phyloP scores from a whole-genome alignment of 2,888 invertebrate species.

The Ernsta delagoae region DNA sequence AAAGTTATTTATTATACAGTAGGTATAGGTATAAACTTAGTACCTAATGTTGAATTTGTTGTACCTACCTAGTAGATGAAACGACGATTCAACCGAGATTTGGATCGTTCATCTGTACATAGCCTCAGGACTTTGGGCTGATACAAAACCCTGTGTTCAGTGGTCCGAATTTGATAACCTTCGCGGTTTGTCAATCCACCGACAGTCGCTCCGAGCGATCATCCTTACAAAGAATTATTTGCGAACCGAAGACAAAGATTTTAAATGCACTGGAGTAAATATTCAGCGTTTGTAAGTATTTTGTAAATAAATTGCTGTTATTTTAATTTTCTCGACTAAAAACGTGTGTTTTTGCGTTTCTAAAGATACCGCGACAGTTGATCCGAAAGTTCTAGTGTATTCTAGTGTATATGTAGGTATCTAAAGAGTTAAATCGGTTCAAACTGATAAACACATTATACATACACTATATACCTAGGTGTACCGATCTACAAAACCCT shows the following conservation, averaged over 20 bases:
- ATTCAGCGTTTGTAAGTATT: background rate
- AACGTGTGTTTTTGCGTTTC: too few species aligned
- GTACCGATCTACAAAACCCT: background rate
- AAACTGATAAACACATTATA: background rate
- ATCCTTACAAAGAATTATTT: constrained; percentile 28
- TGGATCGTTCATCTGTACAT: constrained; percentile 22
- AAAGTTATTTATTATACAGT: too few species aligned
- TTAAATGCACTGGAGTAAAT: background rate
- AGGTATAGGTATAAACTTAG: too few species aligned
- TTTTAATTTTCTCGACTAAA: background rate
- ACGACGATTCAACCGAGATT: constrained; percentile 29
- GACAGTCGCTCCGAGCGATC: constrained; percentile 23
- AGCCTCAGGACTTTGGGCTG: constrained; percentile 38
- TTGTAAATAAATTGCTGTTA: background rate
- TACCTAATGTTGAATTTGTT: too few species aligned
- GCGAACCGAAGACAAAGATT: background rate
- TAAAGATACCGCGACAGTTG: background rate
- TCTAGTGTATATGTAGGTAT: too few species aligned
- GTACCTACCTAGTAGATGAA: background rate
- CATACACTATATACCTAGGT: background rate
- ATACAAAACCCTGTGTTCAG: constrained; percentile 45
- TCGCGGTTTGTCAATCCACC: constrained; percentile 43
- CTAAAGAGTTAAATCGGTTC: too few species aligned
- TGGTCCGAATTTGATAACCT: constrained; percentile 52
- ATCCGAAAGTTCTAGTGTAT: too few species aligned